Conservation (phyloP, 2,797 vertebrate genomes). For the Falco biarmicus region DNA sequence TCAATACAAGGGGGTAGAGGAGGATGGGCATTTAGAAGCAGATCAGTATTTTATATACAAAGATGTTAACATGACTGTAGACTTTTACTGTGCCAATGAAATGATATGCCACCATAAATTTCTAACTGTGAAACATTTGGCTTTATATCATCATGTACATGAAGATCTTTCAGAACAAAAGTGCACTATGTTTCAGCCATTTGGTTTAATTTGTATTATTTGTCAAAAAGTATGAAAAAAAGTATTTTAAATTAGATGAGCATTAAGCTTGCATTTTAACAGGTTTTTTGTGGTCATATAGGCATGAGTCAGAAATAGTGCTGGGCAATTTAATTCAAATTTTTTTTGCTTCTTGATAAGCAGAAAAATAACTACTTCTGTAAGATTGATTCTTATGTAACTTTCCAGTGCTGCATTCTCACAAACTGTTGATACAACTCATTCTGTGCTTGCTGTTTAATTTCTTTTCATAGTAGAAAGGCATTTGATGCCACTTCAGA, state of each 20-base stretch:
- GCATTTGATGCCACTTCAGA: not conserved
- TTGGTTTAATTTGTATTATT: not conserved
- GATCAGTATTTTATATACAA: not conserved
- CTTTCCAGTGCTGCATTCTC: not conserved
- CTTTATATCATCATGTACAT: not conserved
- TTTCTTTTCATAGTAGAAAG: not conserved
- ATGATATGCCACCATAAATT: not conserved
- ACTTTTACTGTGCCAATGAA: constrained; percentile 32
- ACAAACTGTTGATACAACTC: not conserved
- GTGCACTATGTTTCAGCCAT: not conserved
- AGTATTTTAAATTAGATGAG: not conserved
- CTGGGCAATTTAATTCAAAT: not conserved
- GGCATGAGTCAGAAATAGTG: not conserved
- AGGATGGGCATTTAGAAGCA: not conserved
- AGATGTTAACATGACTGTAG: not conserved
- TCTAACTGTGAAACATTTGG: not conserved
- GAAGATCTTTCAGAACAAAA: not conserved
- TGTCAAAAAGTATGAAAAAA: not conserved
- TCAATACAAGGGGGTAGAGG: not conserved
- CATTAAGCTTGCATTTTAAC: not conserved
- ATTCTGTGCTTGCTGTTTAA: not conserved
- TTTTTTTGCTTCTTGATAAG: not conserved
- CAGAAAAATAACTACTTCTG: not conserved
- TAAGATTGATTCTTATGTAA: not conserved
- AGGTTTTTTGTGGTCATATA: not conserved